A percentile compares a stretch with the other conserved stretches of the same genome.
These are phyloP conservation scores for Melanaphis sacchari DNA, from an alignment of 1,140 invertebrate species.

Conservation along the genomic window DNA sequence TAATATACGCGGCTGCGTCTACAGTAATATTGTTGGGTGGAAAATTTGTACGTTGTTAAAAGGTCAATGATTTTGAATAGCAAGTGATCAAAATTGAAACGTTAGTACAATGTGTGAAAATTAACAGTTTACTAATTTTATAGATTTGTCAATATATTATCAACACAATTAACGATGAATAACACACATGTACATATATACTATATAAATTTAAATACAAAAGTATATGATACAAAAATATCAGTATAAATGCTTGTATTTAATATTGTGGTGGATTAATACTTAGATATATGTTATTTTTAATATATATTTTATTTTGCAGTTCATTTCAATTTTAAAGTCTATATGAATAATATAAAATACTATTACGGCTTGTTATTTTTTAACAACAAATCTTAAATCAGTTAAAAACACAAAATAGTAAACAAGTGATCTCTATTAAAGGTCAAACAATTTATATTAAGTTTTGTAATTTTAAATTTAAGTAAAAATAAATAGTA, in stretches of 20 bases:
- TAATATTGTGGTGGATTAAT: background rate
- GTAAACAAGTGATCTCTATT: background rate
- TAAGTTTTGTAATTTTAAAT: background rate
- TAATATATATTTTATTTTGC: background rate
- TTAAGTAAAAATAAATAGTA: too few relatives aligned
- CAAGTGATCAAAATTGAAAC: too few relatives aligned
- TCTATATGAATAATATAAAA: background rate
- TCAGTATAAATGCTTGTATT: background rate
- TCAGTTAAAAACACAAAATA: background rate
- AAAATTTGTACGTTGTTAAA: background rate
- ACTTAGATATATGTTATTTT: too few relatives aligned
- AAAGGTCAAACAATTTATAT: too few relatives aligned
- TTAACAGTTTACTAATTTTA: background rate
- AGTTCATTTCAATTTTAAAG: background rate
- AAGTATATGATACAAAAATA: too few relatives aligned
- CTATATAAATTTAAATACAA: background rate
- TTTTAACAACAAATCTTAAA: background rate
- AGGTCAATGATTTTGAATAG: background rate
- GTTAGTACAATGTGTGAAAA: background rate
- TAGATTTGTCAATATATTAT: background rate
- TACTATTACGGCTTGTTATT: background rate
- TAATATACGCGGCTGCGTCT: background rate
- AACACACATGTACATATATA: too few relatives aligned
- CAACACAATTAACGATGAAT: background rate
- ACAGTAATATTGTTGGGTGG: background rate